A percentile compares a stretch with the other conserved stretches of the same genome.
These are phyloP conservation scores for Teinopalpus imperialis DNA, from an alignment of 2,888 invertebrate species.

Conservation along the genomic window DNA sequence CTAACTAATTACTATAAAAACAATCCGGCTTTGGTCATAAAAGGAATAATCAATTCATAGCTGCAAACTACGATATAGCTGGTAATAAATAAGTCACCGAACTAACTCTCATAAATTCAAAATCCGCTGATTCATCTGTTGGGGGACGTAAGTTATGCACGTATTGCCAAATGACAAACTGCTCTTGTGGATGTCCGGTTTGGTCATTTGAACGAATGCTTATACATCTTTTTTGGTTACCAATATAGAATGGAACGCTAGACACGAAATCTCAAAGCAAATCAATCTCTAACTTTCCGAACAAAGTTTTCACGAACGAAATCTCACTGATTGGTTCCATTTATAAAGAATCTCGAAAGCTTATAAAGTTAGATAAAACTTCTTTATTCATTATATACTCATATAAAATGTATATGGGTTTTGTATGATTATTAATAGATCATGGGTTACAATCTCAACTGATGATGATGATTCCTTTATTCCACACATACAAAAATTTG, in stretches of 20 bases:
- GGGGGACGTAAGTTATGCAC: slow-evolving; percentile 53
- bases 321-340: not conserved
- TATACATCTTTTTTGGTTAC: not conserved
- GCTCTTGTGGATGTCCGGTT: slow-evolving; percentile 26
- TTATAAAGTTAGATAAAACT: slow-evolving; percentile 2
- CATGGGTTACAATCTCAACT: too few relatives aligned
- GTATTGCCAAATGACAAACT: slow-evolving; percentile 52
- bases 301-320: slow-evolving; percentile 1
- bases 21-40: slow-evolving; percentile 12
- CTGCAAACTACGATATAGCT: slow-evolving; percentile 28
- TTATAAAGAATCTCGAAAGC: not conserved
- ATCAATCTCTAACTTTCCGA: slow-evolving; percentile 1
- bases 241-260: not conserved
- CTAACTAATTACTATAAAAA: slow-evolving; percentile 5
- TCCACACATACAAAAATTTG: too few relatives aligned
- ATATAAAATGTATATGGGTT: too few relatives aligned
- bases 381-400: too few relatives aligned
- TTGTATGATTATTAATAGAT: too few relatives aligned
- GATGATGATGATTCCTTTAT: too few relatives aligned
- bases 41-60: slow-evolving; percentile 24
- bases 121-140: slow-evolving; percentile 58
- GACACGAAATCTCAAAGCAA: not conserved
- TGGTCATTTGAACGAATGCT: not conserved
- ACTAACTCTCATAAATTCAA: slow-evolving; percentile 55
- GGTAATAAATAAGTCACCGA: slow-evolving; percentile 43